Conservation (phyloP, 2,888 invertebrate species). For the Lymantria dispar region DNA sequence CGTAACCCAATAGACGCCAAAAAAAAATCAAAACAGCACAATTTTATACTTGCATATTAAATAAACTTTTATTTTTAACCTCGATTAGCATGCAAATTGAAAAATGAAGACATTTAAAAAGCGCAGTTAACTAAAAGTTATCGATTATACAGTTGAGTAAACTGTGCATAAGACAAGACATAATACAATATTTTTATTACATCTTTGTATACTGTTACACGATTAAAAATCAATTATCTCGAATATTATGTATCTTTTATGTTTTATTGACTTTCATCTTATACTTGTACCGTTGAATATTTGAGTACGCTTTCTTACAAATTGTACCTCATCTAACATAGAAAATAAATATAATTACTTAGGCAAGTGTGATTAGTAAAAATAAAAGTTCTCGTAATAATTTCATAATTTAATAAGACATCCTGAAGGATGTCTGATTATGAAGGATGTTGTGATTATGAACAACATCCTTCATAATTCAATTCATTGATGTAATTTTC, state of each 20-base stretch:
- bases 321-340: not conserved
- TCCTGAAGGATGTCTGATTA: too few relatives aligned
- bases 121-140: slow-evolving; percentile 1
- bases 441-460: too few relatives aligned
- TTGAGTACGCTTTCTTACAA: slow-evolving; percentile 6
- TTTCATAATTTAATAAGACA: too few relatives aligned
- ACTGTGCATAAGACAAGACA: slow-evolving; percentile 6
- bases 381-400: too few relatives aligned
- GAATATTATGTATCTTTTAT: slow-evolving; percentile 8
- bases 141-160: slow-evolving; percentile 10
- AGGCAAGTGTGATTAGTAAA: too few relatives aligned
- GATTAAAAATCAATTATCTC: slow-evolving; percentile 19
- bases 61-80: slow-evolving; percentile 4
- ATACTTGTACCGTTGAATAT: slow-evolving; percentile 8
- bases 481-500: too few relatives aligned
- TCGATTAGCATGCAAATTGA: slow-evolving; percentile 1
- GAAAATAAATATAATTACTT: not conserved
- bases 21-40: not conserved
- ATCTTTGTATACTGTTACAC: slow-evolving; percentile 22
- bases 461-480: too few relatives aligned
- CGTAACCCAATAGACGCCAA: too few relatives aligned
- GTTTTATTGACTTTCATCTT: slow-evolving; percentile 8
- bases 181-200: slow-evolving; percentile 11
- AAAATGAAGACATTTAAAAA: not conserved
- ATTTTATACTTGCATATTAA: not conserved